A percentile compares a stretch with the other conserved stretches of the same genome.
phyloP scores from a whole-genome alignment of 2,797 vertebrate genomes.

The Myotis pilosus region DNA sequence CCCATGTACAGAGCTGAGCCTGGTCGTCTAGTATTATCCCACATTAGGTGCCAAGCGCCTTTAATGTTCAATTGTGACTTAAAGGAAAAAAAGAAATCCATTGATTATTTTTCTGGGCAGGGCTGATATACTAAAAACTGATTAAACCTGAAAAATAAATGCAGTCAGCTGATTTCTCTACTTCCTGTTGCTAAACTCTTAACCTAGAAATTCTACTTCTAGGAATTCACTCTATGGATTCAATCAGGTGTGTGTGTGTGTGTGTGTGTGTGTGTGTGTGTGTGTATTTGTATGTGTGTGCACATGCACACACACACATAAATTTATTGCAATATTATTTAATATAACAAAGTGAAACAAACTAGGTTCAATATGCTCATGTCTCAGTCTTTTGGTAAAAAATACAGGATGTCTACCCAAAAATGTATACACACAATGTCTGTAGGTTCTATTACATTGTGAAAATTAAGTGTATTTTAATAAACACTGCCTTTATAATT shows the following conservation, averaged over 20 bases:
- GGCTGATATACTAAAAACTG: not conserved
- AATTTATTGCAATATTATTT: not conserved
- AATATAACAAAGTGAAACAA: not conserved
- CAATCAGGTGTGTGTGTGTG: not conserved
- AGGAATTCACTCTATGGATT: not conserved
- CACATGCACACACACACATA: too few relatives aligned
- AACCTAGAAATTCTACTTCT: not conserved
- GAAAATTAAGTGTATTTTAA: too few relatives aligned
- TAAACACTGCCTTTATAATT: too few relatives aligned
- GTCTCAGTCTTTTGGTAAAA: not conserved
- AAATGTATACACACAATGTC: too few relatives aligned
- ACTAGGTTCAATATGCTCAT: not conserved
- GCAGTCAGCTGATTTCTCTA: not conserved
- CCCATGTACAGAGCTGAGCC: not conserved
- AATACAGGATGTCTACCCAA: not conserved
- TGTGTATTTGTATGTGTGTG: not conserved
- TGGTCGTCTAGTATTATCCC: not conserved
- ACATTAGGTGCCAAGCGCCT: not conserved
- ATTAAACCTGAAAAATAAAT: not conserved
- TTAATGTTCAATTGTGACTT: constrained; percentile 15
- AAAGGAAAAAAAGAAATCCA: constrained; percentile 3
- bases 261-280: too few relatives aligned
- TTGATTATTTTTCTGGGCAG: not conserved
- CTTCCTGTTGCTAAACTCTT: not conserved
- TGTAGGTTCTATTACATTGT: too few relatives aligned